Evolutionary conservation across 30 jellyfish, hydroid and myxozoan genomes (phyloP).

Genomic region (Aurelia coerulea): DNA sequence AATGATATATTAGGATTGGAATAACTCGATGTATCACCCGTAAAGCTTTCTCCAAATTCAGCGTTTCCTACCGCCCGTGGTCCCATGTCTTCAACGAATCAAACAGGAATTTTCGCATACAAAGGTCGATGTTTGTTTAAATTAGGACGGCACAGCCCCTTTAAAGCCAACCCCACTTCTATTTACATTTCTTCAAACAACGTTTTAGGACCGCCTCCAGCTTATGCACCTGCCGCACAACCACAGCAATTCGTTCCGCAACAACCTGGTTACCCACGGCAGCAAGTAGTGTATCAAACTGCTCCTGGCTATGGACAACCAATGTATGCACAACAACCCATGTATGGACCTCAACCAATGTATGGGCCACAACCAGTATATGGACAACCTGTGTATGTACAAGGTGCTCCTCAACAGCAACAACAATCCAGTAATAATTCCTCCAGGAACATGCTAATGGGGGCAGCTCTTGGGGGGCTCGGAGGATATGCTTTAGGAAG

Average conservation of each 20-base stretch:
- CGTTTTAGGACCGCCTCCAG: constrained; percentile 55
- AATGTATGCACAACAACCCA: constrained; percentile 64
- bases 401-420: constrained; percentile 82
- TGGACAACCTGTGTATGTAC: constrained; percentile 83
- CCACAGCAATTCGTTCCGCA: constrained; percentile 57
- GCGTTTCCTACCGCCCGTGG: too few species aligned
- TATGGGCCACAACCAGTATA: constrained; percentile 79
- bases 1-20: too few species aligned
- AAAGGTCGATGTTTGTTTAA: too few species aligned
- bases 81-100: too few species aligned
- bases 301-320: constrained; percentile 76
- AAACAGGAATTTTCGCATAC: too few species aligned
- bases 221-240: constrained; percentile 43
- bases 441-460: constrained; percentile 88
- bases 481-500: constrained; percentile 94
- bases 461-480: constrained; percentile 96
- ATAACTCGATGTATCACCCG: too few species aligned
- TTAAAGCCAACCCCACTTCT: too few species aligned
- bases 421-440: constrained; percentile 78
- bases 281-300: constrained; percentile 34
- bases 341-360: constrained; percentile 74
- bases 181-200: too few species aligned
- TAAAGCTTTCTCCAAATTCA: too few species aligned
- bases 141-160: too few species aligned
- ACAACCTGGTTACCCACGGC: constrained; percentile 54